phyloP scores from a whole-genome alignment of 2,797 vertebrate genomes.

The Psittacula derbiana region DNA sequence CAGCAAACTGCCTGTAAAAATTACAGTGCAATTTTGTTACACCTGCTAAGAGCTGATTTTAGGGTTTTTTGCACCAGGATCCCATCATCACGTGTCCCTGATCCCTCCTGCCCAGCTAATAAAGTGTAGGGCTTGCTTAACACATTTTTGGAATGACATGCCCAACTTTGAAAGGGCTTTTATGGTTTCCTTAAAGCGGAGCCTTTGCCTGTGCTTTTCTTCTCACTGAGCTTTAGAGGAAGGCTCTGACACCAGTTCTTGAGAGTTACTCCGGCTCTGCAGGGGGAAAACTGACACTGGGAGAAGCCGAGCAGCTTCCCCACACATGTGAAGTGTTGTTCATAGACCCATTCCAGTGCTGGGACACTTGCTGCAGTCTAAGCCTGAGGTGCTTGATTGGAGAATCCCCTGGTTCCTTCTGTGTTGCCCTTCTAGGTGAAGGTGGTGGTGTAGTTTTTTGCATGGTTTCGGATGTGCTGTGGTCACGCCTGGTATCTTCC shows the following conservation, averaged over 20 bases:
- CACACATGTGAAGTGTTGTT: rapidly evolving
- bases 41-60: not conserved
- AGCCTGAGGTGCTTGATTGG: not conserved
- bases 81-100: not conserved
- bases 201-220: not conserved
- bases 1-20: not conserved
- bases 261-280: not conserved
- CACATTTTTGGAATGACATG: not conserved
- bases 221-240: not conserved
- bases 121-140: not conserved
- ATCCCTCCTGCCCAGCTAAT: not conserved
- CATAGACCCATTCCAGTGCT: not conserved
- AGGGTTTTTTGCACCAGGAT: not conserved
- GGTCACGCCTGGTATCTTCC: not conserved
- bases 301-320: not conserved
- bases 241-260: not conserved
- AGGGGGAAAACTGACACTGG: not conserved
- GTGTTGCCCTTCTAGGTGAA: not conserved
- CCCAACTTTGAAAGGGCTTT: not conserved
- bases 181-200: not conserved
- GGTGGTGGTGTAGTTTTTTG: not conserved
- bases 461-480: not conserved
- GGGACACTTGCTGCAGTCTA: not conserved
- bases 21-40: not conserved
- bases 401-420: not conserved